Base-by-base conservation (phyloP, 2,797 vertebrate genomes). In the Bradypus variegatus region DNA sequence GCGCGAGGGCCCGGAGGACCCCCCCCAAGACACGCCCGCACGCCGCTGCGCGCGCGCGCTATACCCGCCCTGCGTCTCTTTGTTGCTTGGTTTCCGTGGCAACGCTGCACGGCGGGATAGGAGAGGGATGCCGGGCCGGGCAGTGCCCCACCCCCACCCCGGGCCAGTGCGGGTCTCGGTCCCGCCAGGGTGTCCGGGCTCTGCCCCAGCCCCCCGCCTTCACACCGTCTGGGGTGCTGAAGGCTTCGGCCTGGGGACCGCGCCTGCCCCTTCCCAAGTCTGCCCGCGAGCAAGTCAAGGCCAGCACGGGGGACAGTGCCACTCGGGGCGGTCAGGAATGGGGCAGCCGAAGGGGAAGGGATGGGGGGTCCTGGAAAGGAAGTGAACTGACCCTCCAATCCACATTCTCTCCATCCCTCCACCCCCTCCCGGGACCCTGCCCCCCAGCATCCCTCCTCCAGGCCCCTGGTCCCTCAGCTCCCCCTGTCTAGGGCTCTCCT, bases 51-150 rank as follows among this genome's bases (percentile, higher is more conserved):
- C 33, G 38, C 50, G 73, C 78, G 55, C 58, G 12, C n/a, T 4
- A 45, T 31, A 10, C 60, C 29, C 11, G 45, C 29, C 48, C 85
- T 25, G 79, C 81, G 82, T 83, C 81, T 92, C 91, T 96, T 96
- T 95, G 96, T 96, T 94, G 82, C 95, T 75, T 13, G 33, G 95
- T 96, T 95, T 93, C 95, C 73, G 75, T 80, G 69, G 92, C 91
- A 90, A 95, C 95, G 11, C 73, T 50, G 50, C 7, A 29, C 23
- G 19, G 64, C 60, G 4, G 72, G 48, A 6, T 62, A 9, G 6
- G 84, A 64, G 53, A 81, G 12, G 60, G 92, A 86, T 84, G 92
- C 86, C 50, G 2, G 83, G 77, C 67, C 36, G 79, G 53, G 64
- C 50, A 10, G 31, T 29, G 12, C 84, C 88, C 65, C 41, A 48